Conservation (phyloP, 1,140 invertebrate genomes). For the Belonocnema kinseyi region DNA sequence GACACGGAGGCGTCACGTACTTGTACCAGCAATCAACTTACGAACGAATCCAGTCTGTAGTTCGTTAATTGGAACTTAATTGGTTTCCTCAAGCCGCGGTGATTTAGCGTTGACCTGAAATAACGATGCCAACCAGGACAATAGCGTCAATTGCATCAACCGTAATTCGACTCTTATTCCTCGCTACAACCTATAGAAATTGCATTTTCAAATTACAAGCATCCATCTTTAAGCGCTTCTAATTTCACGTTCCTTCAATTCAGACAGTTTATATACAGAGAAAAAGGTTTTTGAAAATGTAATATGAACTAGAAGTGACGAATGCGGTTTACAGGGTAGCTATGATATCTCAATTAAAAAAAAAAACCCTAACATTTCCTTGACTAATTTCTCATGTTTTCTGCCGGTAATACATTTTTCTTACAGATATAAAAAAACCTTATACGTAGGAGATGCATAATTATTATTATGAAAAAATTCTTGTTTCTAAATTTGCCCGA, state of each 20-base stretch:
- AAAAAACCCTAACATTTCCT: too few species aligned
- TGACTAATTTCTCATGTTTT: too few species aligned
- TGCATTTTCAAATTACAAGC: not conserved
- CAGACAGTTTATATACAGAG: too few species aligned
- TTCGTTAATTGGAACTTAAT: conserved; percentile 55
- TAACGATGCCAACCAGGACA: conserved; percentile 32
- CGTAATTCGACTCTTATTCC: conserved; percentile 35
- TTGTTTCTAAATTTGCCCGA: too few species aligned
- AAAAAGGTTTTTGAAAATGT: too few species aligned
- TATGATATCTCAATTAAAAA: too few species aligned
- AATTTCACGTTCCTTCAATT: not conserved
- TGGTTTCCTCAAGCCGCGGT: conserved; percentile 34
- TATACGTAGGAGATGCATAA: too few species aligned
- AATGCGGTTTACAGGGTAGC: too few species aligned
- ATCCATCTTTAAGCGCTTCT: not conserved
- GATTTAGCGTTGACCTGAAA: conserved; percentile 44
- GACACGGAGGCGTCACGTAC: conserved; percentile 4
- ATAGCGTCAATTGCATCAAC: conserved; percentile 48
- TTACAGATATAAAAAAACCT: too few species aligned
- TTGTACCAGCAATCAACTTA: not conserved
- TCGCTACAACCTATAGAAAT: not conserved
- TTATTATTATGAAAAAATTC: too few species aligned
- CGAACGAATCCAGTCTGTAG: not conserved
- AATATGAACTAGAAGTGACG: too few species aligned
- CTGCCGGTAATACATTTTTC: too few species aligned